phyloP scores from a whole-genome alignment of 2,797 vertebrate genomes.

The Lerista edwardsae region DNA sequence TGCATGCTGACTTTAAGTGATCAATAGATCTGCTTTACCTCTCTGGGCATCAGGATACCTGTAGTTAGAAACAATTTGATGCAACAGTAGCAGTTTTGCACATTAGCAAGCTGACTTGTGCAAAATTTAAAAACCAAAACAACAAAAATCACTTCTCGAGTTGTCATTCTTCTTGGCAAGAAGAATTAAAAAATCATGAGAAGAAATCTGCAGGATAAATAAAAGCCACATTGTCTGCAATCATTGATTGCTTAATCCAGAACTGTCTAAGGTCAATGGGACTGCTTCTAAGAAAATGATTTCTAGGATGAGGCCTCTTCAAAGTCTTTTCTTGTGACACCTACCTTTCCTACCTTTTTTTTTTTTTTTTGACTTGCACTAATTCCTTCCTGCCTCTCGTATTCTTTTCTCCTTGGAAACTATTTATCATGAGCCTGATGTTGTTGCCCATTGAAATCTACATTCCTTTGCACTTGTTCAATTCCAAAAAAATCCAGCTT shows the following conservation, averaged over 20 bases:
- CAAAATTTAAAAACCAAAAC: neutral
- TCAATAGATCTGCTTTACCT: conserved; percentile 19
- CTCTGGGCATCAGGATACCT: neutral
- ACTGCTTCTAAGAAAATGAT: neutral
- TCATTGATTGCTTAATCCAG: neutral
- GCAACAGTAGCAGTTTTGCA: neutral
- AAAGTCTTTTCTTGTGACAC: conserved; percentile 23
- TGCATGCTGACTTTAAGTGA: neutral
- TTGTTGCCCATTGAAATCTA: conserved; percentile 18
- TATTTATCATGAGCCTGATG: neutral
- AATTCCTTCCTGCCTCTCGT: conserved; percentile 4
- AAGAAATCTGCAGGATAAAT: conserved; percentile 15
- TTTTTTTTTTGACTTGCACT: conserved; percentile 10
- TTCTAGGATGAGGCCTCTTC: neutral
- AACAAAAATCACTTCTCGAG: neutral
- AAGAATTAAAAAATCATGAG: neutral
- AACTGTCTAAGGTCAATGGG: neutral
- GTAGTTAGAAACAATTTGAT: conserved; percentile 28
- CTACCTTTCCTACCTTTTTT: too few relatives aligned
- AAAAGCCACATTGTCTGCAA: neutral
- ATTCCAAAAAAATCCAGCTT: neutral
- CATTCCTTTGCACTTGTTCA: conserved; percentile 43
- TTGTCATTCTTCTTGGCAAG: conserved; percentile 1
- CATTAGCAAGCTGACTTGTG: neutral
- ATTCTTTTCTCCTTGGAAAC: neutral